Evolutionary conservation across 1,140 invertebrate genomes (phyloP), one percentile per base, ranked within the genome.

Genomic region (Antheraea pernyi): DNA sequence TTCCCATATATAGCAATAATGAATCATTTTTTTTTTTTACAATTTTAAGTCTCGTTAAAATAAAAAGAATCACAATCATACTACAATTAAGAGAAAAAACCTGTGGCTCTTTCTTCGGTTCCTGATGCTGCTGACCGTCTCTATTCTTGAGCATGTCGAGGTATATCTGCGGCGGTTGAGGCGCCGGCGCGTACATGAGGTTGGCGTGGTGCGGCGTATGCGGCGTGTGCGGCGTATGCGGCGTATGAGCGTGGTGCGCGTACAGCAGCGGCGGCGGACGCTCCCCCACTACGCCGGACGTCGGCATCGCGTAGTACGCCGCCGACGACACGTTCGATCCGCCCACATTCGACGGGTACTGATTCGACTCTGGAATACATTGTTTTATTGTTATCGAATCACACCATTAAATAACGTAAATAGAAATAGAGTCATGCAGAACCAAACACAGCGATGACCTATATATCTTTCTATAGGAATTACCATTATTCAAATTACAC

Each of bases 151-250:
- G 53, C 78, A 88, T 88, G 46, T 91, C 86, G 7, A 89, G 58
- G 68, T 89, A 89, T 11, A 89, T 53, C 42, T 89, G 86, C 9
- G 83, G 71, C 39, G 79, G 82, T 46, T 88, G 87, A 59, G 82
- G 82, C 70, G 89, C 84, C 48, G 86, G 88, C 65, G 86, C 86
- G 22, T 91, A 90, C 88, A 90, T 87, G 7, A 92, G 72, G 64
- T 83, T 83, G 0, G 83, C 78, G 68, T 91, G 88, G 64, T 91
- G 88, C 3, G 78, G 83, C 46, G 84, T 30, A 30, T 30, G 22
- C 4, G 22, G 22, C 22, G 22, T 30, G 4, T 30, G 22, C 22
- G 85, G 86, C 3, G 80, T 76, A 71, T 88, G 88, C 9, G 85
- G 85, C 1, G 77, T 74, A 68, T 88, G 88, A 9, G 81, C 87